Conservation (phyloP, 2,113 vertebrate genomes). For the Alligator sinensis region DNA sequence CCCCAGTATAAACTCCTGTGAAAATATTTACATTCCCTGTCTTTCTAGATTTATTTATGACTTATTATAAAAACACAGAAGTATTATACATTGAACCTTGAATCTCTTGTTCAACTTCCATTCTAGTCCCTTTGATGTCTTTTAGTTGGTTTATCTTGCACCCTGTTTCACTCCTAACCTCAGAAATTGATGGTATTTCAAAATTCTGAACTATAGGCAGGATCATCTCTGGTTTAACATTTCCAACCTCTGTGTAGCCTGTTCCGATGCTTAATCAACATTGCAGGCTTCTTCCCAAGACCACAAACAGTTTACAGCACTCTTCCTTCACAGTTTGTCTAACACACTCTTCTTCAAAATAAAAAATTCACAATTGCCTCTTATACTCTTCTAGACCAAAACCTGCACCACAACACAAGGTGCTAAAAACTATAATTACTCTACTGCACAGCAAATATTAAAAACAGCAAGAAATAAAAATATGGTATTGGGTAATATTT, state of each 20-base stretch:
- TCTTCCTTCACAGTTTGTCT: neutral
- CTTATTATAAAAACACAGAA: constrained; percentile 83
- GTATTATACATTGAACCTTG: constrained; percentile 82
- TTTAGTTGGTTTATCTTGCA: constrained; percentile 70
- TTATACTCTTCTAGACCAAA: neutral
- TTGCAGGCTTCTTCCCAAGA: neutral
- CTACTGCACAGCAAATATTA: no score
- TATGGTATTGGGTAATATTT: no score
- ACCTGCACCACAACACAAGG: neutral
- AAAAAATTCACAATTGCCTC: neutral
- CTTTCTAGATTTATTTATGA: constrained; percentile 82
- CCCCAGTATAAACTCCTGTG: constrained; percentile 78
- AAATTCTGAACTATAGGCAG: neutral
- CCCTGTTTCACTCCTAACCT: neutral
- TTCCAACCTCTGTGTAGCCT: constrained; percentile 26
- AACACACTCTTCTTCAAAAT: neutral
- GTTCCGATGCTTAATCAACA: neutral
- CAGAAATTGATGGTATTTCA: neutral
- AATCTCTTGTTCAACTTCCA: constrained; percentile 78
- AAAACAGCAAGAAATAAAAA: no score
- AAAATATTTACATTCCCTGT: constrained; percentile 84
- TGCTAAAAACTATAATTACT: no score
- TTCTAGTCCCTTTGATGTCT: constrained; percentile 66
- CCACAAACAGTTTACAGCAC: neutral
- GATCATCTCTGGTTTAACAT: neutral